Evolutionary conservation across 2,888 invertebrate species (phyloP).

Genomic region (Scaptomyza reducta): DNA sequence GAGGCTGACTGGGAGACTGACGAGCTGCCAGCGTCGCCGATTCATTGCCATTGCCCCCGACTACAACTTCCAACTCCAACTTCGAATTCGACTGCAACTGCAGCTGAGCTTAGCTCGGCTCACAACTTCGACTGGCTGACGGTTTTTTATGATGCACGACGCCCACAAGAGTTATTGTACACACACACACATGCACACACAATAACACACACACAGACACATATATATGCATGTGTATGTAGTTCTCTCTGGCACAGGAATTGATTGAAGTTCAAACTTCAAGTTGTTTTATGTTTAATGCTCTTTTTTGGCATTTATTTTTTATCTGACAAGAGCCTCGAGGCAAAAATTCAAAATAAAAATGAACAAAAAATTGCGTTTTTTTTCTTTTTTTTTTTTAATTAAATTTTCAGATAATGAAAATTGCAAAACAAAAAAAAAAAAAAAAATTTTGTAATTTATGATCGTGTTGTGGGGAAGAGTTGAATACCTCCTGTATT

Average conservation of each 20-base stretch:
- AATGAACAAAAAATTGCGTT: neutral
- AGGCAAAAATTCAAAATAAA: constrained; percentile 14
- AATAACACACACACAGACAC: no score
- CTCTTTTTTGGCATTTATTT: constrained; percentile 35
- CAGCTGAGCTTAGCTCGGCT: constrained; percentile 41
- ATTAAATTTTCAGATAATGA: constrained; percentile 29
- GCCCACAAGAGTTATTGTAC: constrained; percentile 71
- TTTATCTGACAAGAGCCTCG: constrained; percentile 16
- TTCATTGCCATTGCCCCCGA: constrained; percentile 25
- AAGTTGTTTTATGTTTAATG: constrained; percentile 39
- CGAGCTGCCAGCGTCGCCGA: constrained; percentile 18
- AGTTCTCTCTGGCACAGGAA: constrained; percentile 41
- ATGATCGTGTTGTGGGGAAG: constrained; percentile 8
- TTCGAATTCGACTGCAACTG: constrained; percentile 13
- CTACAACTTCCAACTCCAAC: constrained; percentile 6
- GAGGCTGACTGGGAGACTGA: constrained; percentile 7
- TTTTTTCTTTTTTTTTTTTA: constrained; percentile 15
- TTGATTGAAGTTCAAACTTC: constrained; percentile 69
- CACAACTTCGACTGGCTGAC: constrained; percentile 46
- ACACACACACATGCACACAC: neutral
- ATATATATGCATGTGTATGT: constrained; percentile 18
- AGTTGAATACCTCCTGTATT: constrained; percentile 80
- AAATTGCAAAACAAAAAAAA: constrained; percentile 6
- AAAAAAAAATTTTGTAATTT: constrained; percentile 21
- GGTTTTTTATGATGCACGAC: constrained; percentile 77